phyloP scores from a whole-genome alignment of 2,888 invertebrate genomes.

The Erynnis tages region DNA sequence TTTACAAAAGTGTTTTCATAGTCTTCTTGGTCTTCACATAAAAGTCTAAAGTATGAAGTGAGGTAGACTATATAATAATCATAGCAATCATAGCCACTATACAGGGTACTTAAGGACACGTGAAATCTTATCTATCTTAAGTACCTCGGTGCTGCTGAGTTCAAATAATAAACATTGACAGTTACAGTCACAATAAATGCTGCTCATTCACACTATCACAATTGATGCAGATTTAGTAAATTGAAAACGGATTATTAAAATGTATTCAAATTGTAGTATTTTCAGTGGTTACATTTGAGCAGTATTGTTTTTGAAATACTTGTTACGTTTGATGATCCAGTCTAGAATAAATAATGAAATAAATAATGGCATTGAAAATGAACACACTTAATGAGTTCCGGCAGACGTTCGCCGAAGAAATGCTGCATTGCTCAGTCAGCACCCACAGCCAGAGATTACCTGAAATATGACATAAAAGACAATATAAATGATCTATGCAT shows the following conservation, averaged over 20 bases:
- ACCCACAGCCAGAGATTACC: constrained; percentile 52
- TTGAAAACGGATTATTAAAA: too few species aligned
- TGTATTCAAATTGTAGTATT: too few species aligned
- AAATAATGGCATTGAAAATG: constrained; percentile 55
- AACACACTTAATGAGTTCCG: constrained; percentile 37
- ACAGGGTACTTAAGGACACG: constrained; percentile 1
- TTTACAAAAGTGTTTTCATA: constrained; percentile 10
- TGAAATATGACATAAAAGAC: constrained; percentile 37
- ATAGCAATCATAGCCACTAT: constrained; percentile 10
- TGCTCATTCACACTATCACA: constrained; percentile 8
- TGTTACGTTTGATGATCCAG: constrained; percentile 53
- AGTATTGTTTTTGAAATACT: constrained; percentile 41
- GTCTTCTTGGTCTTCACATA: not conserved
- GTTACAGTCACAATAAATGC: constrained; percentile 22
- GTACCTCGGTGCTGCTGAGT: constrained; percentile 25
- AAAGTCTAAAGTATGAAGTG: constrained; percentile 9
- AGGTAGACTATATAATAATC: too few species aligned
- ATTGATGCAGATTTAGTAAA: too few species aligned
- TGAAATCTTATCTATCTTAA: constrained; percentile 15
- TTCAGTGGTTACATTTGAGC: constrained; percentile 30
- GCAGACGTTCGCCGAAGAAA: constrained; percentile 40
- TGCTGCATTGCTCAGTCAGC: constrained; percentile 58
- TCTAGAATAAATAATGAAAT: constrained; percentile 62
- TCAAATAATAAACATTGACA: not conserved
- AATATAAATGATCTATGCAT: too few species aligned